phyloP scores from a whole-genome alignment of 30 jellyfish, hydroid and myxozoan genomes.

The Catostylus mosaicus region DNA sequence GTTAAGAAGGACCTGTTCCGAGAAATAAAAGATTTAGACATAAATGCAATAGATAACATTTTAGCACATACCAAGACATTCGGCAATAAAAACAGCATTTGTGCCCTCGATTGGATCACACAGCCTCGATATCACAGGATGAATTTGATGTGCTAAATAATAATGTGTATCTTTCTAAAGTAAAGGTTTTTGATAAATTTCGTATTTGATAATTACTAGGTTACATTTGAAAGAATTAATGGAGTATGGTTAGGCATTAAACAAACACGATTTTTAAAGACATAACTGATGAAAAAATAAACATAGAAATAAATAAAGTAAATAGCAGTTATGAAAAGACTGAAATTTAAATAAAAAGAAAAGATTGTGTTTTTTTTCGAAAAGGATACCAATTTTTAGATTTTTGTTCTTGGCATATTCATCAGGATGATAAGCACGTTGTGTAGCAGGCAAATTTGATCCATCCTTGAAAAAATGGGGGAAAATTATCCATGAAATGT shows the following conservation, averaged over 20 bases:
- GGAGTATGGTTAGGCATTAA: no score
- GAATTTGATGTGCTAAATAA: slow-evolving; percentile 88
- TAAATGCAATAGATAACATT: no score
- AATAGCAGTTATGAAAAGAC: no score
- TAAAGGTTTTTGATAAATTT: background rate
- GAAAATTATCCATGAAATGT: no score
- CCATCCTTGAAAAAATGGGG: slow-evolving; percentile 69
- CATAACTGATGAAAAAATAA: no score
- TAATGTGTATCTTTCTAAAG: slow-evolving; percentile 66
- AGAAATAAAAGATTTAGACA: no score
- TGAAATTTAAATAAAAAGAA: no score
- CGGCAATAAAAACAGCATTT: slow-evolving; percentile 85
- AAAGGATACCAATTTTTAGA: slow-evolving; percentile 81
- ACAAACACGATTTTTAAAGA: background rate
- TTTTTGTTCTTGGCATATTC: slow-evolving; percentile 70
- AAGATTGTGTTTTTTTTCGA: background rate
- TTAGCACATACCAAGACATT: slow-evolving; percentile 90
- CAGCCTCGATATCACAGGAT: slow-evolving; percentile 96
- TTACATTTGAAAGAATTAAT: no score
- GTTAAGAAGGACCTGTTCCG: no score
- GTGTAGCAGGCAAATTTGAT: slow-evolving; percentile 84
- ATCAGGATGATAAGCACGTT: slow-evolving; percentile 98
- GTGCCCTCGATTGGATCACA: slow-evolving; percentile 98
- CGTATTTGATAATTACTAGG: background rate
- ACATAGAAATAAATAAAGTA: no score